Percentiles rank a stretch among this genome's conserved stretches.
Conservation (phyloP, 2,888 invertebrate genomes). For the Colostygia pectinataria region DNA sequence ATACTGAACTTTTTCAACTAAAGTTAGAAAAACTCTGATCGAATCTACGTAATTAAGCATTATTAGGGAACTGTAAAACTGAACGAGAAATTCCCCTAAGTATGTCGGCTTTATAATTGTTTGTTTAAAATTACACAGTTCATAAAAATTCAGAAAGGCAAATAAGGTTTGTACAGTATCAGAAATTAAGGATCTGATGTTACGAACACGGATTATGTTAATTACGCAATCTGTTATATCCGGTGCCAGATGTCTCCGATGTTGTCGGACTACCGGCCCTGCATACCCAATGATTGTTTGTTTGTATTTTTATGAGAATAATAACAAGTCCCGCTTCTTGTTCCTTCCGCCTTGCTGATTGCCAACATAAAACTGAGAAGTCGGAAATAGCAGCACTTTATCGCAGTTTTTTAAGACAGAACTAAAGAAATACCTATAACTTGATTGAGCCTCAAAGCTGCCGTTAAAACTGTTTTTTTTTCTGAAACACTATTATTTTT, state of each 20-base stretch:
- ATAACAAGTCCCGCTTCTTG: constrained; percentile 14
- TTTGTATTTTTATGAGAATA: constrained; percentile 19
- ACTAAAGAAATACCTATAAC: constrained; percentile 16
- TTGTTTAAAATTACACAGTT: no score
- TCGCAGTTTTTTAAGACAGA: constrained; percentile 15
- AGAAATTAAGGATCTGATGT: constrained; percentile 19
- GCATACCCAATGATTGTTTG: constrained; percentile 25
- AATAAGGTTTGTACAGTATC: background rate
- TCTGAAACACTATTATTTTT: constrained; percentile 13
- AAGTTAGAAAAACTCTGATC: constrained; percentile 7
- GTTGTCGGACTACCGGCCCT: constrained; percentile 18
- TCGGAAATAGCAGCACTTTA: constrained; percentile 21
- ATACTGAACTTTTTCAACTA: constrained; percentile 8
- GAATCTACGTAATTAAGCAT: background rate
- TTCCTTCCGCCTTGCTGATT: constrained; percentile 13
- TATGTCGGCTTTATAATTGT: no score
- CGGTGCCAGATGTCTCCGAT: constrained; percentile 20
- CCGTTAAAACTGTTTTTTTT: constrained; percentile 24
- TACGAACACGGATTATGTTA: constrained; percentile 37
- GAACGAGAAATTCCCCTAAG: no score
- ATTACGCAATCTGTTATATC: constrained; percentile 40
- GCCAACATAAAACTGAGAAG: constrained; percentile 25
- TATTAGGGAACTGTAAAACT: background rate
- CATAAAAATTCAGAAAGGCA: no score
- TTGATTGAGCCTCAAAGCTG: constrained; percentile 21